phyloP scores from a whole-genome alignment of 1,140 invertebrate genomes.

The Zaprionus kolodkinae region DNA sequence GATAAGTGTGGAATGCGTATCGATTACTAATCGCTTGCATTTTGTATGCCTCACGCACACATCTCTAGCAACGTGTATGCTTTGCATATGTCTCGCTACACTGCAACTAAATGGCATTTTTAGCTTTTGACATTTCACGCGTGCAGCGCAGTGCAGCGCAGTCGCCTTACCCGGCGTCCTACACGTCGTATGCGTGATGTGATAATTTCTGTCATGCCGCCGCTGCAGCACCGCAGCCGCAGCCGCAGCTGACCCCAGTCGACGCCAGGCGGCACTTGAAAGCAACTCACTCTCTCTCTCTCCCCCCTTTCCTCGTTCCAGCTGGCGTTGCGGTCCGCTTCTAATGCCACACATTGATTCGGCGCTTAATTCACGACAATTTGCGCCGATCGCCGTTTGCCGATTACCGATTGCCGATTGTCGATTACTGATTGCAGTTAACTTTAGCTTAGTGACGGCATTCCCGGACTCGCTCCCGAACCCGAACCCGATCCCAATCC shows the following conservation, averaged over 20 bases:
- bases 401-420: conserved; percentile 15
- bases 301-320: not conserved
- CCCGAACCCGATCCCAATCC: not conserved
- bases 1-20: not conserved
- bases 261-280: conserved; percentile 39
- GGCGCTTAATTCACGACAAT: conserved; percentile 73
- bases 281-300: not conserved
- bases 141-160: conserved; percentile 48
- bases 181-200: conserved; percentile 81
- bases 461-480: conserved; percentile 9
- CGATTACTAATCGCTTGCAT: not conserved
- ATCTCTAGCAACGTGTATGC: not conserved
- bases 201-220: conserved; percentile 66
- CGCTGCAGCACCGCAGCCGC: not conserved
- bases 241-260: not conserved
- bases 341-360: conserved; percentile 66
- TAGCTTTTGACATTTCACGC: conserved; percentile 82
- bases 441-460: conserved; percentile 1
- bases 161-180: conserved; percentile 50
- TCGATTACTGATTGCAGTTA: conserved; percentile 5
- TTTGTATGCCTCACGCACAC: conserved; percentile 1
- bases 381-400: conserved; percentile 71
- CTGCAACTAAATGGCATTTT: conserved; percentile 69
- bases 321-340: not conserved
- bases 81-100: conserved; percentile 4